These are phyloP conservation scores for Epinephelus coioides DNA, from an alignment of 2,797 vertebrate genomes.

Conservation along the genomic window DNA sequence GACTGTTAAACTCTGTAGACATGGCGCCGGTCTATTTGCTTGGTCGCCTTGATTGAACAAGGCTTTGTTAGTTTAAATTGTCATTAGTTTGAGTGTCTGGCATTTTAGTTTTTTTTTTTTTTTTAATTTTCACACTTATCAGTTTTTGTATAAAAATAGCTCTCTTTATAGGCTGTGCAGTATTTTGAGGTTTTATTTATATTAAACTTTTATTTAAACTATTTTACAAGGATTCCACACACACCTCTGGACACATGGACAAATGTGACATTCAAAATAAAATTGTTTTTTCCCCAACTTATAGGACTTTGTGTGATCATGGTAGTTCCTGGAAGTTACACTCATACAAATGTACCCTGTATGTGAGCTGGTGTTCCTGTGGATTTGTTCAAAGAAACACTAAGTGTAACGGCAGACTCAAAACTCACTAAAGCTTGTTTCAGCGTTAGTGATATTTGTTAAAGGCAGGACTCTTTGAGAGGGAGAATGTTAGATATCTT, in stretches of 20 bases:
- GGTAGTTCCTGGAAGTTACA: background rate
- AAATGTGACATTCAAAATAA: conserved; percentile 16
- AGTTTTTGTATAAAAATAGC: conserved; percentile 13
- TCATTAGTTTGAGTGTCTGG: background rate
- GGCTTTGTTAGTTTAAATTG: conserved; percentile 2
- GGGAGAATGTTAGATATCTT: background rate
- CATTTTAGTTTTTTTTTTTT: background rate
- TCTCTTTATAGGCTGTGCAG: background rate
- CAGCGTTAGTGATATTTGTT: background rate
- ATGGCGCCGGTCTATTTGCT: background rate
- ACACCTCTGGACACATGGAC: background rate
- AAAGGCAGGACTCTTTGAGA: background rate
- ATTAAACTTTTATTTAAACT: background rate
- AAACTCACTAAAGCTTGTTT: background rate
- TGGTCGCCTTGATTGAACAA: background rate
- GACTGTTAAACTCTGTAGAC: background rate
- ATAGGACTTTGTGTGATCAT: background rate
- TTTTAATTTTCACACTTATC: conserved; percentile 1
- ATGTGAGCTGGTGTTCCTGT: background rate
- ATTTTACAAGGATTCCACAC: background rate
- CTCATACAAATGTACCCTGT: background rate
- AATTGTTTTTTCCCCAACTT: background rate
- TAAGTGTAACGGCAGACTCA: background rate
- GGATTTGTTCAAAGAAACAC: background rate
- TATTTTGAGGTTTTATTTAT: conserved; percentile 22